Conservation (phyloP, 2,797 vertebrate species). For the Chaunax sp. region DNA sequence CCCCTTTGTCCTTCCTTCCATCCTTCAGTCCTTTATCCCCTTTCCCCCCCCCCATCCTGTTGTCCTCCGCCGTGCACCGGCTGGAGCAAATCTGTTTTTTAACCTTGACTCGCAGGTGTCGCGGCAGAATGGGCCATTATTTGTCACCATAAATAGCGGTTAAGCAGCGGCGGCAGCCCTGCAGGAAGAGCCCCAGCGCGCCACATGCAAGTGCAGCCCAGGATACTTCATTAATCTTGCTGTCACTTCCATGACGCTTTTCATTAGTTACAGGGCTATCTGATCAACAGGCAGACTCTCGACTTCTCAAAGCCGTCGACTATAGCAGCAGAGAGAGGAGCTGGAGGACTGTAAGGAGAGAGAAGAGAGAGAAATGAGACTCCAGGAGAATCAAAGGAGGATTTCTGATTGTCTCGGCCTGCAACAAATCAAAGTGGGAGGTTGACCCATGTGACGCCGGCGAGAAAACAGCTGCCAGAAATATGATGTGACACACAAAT, state of each 20-base stretch:
- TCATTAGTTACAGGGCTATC: slow-evolving; percentile 95
- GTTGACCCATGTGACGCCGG: slow-evolving; percentile 3
- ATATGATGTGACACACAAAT: slow-evolving; percentile 29
- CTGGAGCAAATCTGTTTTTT: slow-evolving; percentile 88
- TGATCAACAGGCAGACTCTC: slow-evolving; percentile 87
- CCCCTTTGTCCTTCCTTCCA: slow-evolving; percentile 22
- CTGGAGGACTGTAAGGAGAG: slow-evolving; percentile 23
- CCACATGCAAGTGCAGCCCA: slow-evolving; percentile 78
- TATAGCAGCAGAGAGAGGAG: slow-evolving; percentile 18
- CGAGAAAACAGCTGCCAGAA: slow-evolving; percentile 5
- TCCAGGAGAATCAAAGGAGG: slow-evolving; percentile 26
- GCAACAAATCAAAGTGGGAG: slow-evolving; percentile 31
- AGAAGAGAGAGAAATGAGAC: slow-evolving; percentile 10
- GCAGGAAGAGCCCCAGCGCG: slow-evolving; percentile 82
- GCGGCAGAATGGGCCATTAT: slow-evolving; percentile 87
- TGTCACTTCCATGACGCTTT: slow-evolving; percentile 94
- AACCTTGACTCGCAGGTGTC: slow-evolving; percentile 94
- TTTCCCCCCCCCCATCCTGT: not conserved
- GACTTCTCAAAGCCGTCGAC: slow-evolving; percentile 70
- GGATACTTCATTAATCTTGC: slow-evolving; percentile 97
- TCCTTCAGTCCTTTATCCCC: slow-evolving; percentile 24
- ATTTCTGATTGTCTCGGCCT: slow-evolving; percentile 28
- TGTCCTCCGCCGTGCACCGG: slow-evolving; percentile 46
- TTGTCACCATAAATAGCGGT: slow-evolving; percentile 94
- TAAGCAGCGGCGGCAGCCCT: slow-evolving; percentile 83